These are phyloP conservation scores for Calliopum simillimum DNA, from an alignment of 2,888 invertebrate genomes.

Conservation along the genomic window DNA sequence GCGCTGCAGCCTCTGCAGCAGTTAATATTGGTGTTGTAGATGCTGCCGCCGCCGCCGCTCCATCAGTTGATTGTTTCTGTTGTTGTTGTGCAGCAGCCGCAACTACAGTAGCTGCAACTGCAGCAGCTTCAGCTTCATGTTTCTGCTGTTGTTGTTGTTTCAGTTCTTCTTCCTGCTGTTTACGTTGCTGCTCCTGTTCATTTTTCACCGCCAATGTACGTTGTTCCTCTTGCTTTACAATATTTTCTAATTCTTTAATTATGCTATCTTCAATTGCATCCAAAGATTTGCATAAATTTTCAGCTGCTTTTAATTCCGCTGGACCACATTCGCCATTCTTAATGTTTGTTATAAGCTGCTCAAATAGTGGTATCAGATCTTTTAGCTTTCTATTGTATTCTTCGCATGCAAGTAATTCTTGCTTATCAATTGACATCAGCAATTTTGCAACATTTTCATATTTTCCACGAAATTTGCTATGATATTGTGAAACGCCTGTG, in stretches of 20 bases:
- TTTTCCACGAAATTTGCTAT: slow-evolving; percentile 70
- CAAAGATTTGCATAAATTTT: slow-evolving; percentile 67
- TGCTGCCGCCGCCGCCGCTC: slow-evolving; percentile 26
- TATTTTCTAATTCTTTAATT: slow-evolving; percentile 56
- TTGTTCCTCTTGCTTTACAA: slow-evolving; percentile 51
- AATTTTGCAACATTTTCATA: slow-evolving; percentile 71
- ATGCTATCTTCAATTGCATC: slow-evolving; percentile 69
- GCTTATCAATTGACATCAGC: slow-evolving; percentile 66
- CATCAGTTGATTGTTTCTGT: slow-evolving; percentile 46
- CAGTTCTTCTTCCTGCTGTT: slow-evolving; percentile 41
- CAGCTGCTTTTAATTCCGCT: slow-evolving; percentile 72
- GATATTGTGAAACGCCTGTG: slow-evolving; percentile 71
- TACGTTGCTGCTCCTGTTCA: slow-evolving; percentile 42
- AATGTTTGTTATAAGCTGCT: slow-evolving; percentile 56
- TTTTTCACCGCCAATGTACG: slow-evolving; percentile 32
- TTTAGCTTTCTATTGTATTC: slow-evolving; percentile 66
- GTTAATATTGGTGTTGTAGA: neutral
- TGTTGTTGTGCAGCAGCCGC: slow-evolving; percentile 39
- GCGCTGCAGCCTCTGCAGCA: slow-evolving; percentile 40
- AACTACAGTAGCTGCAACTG: slow-evolving; percentile 39
- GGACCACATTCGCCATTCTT: slow-evolving; percentile 66
- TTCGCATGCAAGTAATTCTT: slow-evolving; percentile 59
- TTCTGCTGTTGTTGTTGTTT: slow-evolving; percentile 41
- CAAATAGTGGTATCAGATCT: slow-evolving; percentile 56
- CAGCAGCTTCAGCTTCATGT: slow-evolving; percentile 35